These are phyloP conservation scores for Antechinus stuartii DNA, from an alignment of 2,113 vertebrate genomes.

Conservation along the genomic window DNA sequence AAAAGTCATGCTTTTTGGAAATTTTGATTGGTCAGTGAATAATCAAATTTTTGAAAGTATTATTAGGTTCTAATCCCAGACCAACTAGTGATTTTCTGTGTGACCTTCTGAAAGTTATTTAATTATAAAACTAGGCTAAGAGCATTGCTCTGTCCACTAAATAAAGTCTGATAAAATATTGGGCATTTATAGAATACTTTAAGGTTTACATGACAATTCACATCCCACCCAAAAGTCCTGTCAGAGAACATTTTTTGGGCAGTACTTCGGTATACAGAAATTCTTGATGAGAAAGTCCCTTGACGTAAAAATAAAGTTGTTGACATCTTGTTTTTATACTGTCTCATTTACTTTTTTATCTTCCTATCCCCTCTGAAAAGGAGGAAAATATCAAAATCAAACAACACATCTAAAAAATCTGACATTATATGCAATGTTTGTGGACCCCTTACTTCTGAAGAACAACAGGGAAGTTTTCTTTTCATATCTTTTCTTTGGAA, in stretches of 20 bases:
- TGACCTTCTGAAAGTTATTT: neutral
- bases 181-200: neutral
- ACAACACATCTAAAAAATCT: neutral
- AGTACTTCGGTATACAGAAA: neutral
- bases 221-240: neutral
- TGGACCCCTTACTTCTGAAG: neutral
- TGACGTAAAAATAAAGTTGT: neutral
- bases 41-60: neutral
- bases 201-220: neutral
- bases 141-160: neutral
- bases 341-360: neutral
- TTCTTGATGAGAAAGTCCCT: neutral
- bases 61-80: neutral
- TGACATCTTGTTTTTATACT: neutral
- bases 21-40: slow-evolving; percentile 18
- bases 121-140: slow-evolving; percentile 2
- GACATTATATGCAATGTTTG: neutral
- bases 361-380: neutral
- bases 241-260: neutral
- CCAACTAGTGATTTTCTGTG: neutral
- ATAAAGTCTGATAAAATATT: neutral
- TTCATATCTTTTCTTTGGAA: neutral
- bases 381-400: neutral
- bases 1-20: neutral
- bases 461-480: neutral